Evolutionary conservation across 2,113 vertebrate species (phyloP).

Genomic region (Datnioides undecimradiatus): DNA sequence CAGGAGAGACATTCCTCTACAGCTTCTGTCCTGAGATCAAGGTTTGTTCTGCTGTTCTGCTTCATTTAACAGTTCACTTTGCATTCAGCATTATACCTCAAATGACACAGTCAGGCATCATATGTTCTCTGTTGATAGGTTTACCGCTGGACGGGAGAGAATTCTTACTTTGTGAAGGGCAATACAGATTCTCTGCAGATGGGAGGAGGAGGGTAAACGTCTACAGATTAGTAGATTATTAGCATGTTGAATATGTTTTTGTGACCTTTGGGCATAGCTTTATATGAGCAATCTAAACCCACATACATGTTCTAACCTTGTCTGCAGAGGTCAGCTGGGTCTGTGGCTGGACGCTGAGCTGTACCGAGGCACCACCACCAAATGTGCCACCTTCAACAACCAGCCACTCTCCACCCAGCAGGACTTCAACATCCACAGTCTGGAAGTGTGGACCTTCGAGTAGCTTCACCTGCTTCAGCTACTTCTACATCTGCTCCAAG

Average conservation of each 20-base stretch:
- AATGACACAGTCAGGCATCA: neutral
- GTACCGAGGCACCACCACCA: slow-evolving; percentile 93
- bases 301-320: neutral
- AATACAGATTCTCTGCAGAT: slow-evolving; percentile 94
- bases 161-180: slow-evolving; percentile 99
- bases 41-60: slow-evolving; percentile 82
- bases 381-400: slow-evolving; percentile 97
- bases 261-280: neutral
- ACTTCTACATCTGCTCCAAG: slow-evolving; percentile 45
- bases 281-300: neutral
- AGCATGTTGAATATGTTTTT: no score
- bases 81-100: neutral
- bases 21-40: slow-evolving; percentile 97
- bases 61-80: neutral
- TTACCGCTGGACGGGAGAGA: slow-evolving; percentile 97
- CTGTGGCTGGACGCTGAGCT: slow-evolving; percentile 97
- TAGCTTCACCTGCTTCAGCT: slow-evolving; percentile 80
- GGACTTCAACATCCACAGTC: slow-evolving; percentile 96
- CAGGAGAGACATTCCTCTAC: slow-evolving; percentile 97
- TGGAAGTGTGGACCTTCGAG: slow-evolving; percentile 98
- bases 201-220: slow-evolving; percentile 96
- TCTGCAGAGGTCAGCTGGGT: slow-evolving; percentile 90
- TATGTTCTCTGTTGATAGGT: slow-evolving; percentile 82
- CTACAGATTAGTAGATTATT: slow-evolving; percentile 60
- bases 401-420: slow-evolving; percentile 92